phyloP scores from a whole-genome alignment of 2,113 vertebrate species.

The Panurus biarmicus region DNA sequence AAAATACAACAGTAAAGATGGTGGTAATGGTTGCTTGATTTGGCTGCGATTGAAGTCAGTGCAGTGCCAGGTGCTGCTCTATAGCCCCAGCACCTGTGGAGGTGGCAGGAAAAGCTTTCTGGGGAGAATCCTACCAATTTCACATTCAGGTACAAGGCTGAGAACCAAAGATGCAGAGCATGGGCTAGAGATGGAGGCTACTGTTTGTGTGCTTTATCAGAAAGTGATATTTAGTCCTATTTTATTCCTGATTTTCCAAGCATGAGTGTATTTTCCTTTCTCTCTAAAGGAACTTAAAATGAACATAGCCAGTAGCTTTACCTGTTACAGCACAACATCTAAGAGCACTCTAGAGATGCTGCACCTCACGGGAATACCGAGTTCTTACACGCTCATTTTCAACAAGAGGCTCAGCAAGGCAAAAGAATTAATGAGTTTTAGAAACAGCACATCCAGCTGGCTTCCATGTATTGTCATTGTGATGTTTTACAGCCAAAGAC shows the following conservation, averaged over 20 bases:
- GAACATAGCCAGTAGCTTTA: not conserved
- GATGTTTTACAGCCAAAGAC: not conserved
- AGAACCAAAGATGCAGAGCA: not conserved
- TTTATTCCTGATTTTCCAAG: not conserved
- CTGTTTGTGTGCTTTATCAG: not conserved
- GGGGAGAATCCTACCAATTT: not conserved
- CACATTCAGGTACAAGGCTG: not conserved
- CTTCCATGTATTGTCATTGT: not conserved
- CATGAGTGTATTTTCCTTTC: not conserved
- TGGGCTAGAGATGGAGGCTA: rapidly evolving
- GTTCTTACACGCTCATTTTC: not conserved
- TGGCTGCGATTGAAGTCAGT: not conserved
- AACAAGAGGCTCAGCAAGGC: not conserved
- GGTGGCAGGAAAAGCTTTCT: not conserved
- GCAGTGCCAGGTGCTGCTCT: not conserved
- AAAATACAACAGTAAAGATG: not conserved
- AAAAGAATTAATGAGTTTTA: not conserved
- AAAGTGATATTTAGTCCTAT: not conserved
- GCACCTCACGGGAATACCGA: not conserved
- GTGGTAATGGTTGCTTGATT: not conserved
- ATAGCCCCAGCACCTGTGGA: not conserved
- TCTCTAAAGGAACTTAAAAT: not conserved
- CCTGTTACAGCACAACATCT: not conserved
- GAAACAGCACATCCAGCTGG: not conserved
- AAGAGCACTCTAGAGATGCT: not conserved